Evolutionary conservation across 2,888 invertebrate genomes (phyloP), one percentile per base, ranked within the genome.

Genomic region (Philonicus albiceps): DNA sequence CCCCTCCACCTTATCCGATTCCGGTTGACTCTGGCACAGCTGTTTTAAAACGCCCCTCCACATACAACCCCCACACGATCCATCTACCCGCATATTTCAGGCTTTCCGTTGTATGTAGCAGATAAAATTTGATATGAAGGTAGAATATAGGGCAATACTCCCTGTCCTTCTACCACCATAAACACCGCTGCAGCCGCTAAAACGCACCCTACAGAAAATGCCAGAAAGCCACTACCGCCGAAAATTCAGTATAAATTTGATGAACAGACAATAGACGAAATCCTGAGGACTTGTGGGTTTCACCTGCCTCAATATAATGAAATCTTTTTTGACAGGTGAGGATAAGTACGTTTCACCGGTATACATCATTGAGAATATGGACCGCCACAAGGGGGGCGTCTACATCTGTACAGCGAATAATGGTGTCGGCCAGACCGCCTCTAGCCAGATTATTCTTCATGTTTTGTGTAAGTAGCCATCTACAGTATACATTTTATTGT

Each of bases 321-420:
- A 85, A 74, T 85, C 49, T 30, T 73, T n/a, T 85, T 55, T 91
- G 91, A 49, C 90, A 92, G 94, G 94, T 16, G 93, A 94, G 87
- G 93, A 94, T 89, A 93, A 93, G 27, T 91, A 93, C 43, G 92
- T 93, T 84, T 93, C 93, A 30, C 92, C 93, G 30, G 91, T 92
- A 80, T 92, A 94, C 80, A 92, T 92, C 31, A 92, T 94, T 88
- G 93, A 93, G 87, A 91, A 93, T 88, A 94, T 93, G 53, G 93
- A 93, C 89, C 90, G 94, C 53, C 93, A 93, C 89, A 93, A 93
- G 88, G 93, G 93, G 1, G 94, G 94, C 7, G 91, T 93, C 6
- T 94, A 93, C 89, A 92, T 93, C 88, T 94, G 94, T 89, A 93
- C 92, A 13, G 94, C 94, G 6, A 92, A 92, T 88, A 94, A 94